Conservation (phyloP, 2,797 vertebrate genomes). For the Pseudochaenichthys georgianus region DNA sequence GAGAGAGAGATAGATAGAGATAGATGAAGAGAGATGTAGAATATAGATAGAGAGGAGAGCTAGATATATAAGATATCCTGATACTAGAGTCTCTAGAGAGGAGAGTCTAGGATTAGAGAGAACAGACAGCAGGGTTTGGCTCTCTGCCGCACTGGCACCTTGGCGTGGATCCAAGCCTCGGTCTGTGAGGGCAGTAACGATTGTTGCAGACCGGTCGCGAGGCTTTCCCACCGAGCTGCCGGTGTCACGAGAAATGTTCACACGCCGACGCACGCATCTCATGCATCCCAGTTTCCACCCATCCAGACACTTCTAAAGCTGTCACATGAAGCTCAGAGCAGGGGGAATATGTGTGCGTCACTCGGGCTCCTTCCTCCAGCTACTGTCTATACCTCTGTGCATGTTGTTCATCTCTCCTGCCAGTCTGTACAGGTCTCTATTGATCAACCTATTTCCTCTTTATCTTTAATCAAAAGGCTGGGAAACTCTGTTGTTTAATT, state of each 20-base stretch:
- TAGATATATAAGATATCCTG: too few relatives aligned
- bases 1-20: too few relatives aligned
- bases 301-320: conserved; percentile 23
- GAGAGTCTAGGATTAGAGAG: too few relatives aligned
- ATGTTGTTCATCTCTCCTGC: conserved; percentile 61
- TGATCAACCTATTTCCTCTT: conserved; percentile 86
- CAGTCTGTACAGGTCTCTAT: conserved; percentile 79
- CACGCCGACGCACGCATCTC: conserved; percentile 31
- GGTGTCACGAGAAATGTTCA: conserved; percentile 59
- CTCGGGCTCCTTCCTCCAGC: conserved; percentile 19
- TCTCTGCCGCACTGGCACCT: conserved; percentile 40
- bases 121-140: conserved; percentile 60
- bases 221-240: conserved; percentile 64
- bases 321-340: conserved; percentile 37
- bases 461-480: conserved; percentile 89
- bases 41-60: too few relatives aligned
- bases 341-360: conserved; percentile 13
- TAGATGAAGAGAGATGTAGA: too few relatives aligned
- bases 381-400: conserved; percentile 38
- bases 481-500: conserved; percentile 88
- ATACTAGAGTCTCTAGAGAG: too few relatives aligned
- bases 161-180: conserved; percentile 53
- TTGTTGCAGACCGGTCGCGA: conserved; percentile 59
- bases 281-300: conserved; percentile 23
- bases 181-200: conserved; percentile 66